These are phyloP conservation scores for Gymnobelideus leadbeateri DNA, from an alignment of 2,113 vertebrate species.

Conservation along the genomic window DNA sequence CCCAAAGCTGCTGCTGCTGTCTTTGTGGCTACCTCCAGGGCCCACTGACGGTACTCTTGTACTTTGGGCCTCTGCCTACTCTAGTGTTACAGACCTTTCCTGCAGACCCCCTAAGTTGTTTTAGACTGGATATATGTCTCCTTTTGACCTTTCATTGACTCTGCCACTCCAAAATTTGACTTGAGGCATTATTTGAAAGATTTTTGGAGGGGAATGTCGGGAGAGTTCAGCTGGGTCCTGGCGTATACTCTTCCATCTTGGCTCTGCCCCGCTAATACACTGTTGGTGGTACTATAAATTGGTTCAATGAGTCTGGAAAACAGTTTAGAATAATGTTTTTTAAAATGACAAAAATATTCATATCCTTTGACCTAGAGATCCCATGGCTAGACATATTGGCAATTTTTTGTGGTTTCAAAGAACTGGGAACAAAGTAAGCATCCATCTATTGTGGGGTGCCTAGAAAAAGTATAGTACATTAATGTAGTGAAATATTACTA, in stretches of 20 bases:
- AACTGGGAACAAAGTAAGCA: not conserved
- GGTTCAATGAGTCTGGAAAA: not conserved
- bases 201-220: not conserved
- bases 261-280: not conserved
- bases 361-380: not conserved
- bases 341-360: not conserved
- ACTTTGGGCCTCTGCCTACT: not conserved
- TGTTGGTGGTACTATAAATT: not conserved
- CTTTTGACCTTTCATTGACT: not conserved
- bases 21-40: not conserved
- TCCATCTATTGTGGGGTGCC: not conserved
- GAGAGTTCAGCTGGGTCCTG: not conserved
- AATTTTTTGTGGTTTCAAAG: not conserved
- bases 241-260: not conserved
- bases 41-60: not conserved
- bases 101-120: not conserved
- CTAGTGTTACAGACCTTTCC: not conserved
- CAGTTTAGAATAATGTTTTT: not conserved
- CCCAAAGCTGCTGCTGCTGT: not conserved
- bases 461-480: not conserved
- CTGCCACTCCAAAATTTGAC: not conserved
- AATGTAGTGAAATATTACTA: not conserved
- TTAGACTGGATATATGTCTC: not conserved
- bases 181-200: not conserved
- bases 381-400: not conserved